Base-by-base conservation (phyloP, 2,888 invertebrate genomes). In the Aphodius granarius region DNA sequence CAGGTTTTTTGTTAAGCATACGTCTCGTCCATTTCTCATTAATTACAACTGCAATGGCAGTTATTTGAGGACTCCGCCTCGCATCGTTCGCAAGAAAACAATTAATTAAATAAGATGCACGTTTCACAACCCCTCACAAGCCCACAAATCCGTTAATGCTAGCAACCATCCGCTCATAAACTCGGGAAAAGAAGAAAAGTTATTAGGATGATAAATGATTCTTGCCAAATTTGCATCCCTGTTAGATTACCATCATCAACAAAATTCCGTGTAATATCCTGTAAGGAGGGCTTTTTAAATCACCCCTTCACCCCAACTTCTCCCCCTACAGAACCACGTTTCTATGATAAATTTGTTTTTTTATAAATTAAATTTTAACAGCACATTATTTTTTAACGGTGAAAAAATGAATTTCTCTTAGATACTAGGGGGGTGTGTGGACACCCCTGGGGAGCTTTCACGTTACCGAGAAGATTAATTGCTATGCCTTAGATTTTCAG, bases 231-330 rank as follows among this genome's bases (percentile, higher is more conserved):
- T 78, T 78, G 76, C 78, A 74, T 78, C 76, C 74, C 43, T 66
- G 76, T 73, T 76, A 78, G 74, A 76, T 78, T 78, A 72, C 76
- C 75, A 78, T 78, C 78, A 78, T 78, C 76, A 78, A 78, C 76
- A 78, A n/a, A 78, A 76, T 76, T 76, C 62, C 71, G 72, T 75
- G 75, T 75, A 72, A 75, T 71, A 75, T 75, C 75, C 65, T 75
- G 75, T 72, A 75, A 75, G 72, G 75, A 66, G 72, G 75, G 72
- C 72, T 75, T 74, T 75, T 75, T 2, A 72, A 72, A 1, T 13
- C 23, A 23, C 23, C 23, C 43, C 43, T 13, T 9, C 43, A 6
- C 9, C 43, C 43, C 23, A 5, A 23, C 6, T 23, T 23, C 23
- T 23, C 4, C 23, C 23, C 23, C 23, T 5, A 4, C 6, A 5